Conservation (phyloP, 2,113 vertebrate species). For the Sardina pilchardus region DNA sequence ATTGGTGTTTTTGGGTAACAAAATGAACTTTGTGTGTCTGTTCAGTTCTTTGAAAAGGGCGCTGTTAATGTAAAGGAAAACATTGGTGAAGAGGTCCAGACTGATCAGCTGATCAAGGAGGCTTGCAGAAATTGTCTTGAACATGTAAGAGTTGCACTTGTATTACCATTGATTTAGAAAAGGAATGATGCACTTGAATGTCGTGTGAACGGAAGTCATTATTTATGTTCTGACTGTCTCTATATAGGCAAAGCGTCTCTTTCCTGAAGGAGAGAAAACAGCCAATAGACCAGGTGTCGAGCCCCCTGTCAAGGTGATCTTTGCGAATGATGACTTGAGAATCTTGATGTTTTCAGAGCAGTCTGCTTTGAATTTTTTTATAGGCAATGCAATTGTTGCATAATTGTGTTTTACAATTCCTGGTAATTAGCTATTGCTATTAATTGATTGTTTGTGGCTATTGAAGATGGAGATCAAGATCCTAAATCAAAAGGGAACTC, state of each 20-base stretch:
- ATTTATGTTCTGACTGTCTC: slow-evolving; percentile 8
- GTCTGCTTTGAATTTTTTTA: neutral
- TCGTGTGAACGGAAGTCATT: neutral
- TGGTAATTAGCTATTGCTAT: neutral
- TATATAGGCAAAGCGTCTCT: slow-evolving; percentile 88
- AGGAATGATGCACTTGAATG: neutral
- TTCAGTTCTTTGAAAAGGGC: slow-evolving; percentile 92
- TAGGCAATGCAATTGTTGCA: neutral
- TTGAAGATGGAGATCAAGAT: neutral
- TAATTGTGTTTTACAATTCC: neutral
- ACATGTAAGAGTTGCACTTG: slow-evolving; percentile 73
- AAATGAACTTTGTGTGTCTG: neutral
- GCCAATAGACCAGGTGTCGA: slow-evolving; percentile 73
- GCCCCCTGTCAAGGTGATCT: slow-evolving; percentile 77
- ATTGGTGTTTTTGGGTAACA: neutral
- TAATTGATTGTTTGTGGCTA: neutral
- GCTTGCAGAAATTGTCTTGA: slow-evolving; percentile 89
- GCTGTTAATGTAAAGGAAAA: slow-evolving; percentile 92
- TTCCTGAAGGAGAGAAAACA: slow-evolving; percentile 82
- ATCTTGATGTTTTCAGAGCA: neutral
- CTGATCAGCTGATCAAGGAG: slow-evolving; percentile 88
- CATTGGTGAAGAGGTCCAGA: slow-evolving; percentile 84
- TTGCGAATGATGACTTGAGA: neutral
- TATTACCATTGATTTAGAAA: no score
- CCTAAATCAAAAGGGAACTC: neutral